phyloP scores from a whole-genome alignment of 1,140 invertebrate species.

The Drosophila sproati region DNA sequence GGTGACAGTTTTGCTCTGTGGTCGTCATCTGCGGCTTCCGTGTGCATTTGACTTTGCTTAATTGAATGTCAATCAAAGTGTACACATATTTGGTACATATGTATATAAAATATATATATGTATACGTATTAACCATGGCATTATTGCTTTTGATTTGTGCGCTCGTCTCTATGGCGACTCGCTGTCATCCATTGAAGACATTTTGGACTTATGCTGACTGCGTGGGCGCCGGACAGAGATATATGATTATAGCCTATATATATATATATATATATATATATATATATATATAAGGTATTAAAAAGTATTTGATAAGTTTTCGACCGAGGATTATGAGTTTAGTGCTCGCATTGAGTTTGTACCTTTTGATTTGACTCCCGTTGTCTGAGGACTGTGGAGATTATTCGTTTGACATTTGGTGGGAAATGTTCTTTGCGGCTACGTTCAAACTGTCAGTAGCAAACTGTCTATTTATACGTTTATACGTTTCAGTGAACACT shows the following conservation, averaged over 20 bases:
- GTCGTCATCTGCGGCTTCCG: constrained; percentile 68
- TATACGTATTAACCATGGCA: constrained; percentile 19
- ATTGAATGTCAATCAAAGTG: constrained; percentile 80
- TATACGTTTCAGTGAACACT: constrained; percentile 66
- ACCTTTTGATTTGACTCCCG: constrained; percentile 24
- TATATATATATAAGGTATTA: constrained; percentile 60
- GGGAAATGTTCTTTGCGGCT: constrained; percentile 68
- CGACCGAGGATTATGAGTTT: constrained; percentile 69
- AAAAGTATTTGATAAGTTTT: constrained; percentile 80
- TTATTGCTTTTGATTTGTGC: constrained; percentile 76
- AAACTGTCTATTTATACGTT: constrained; percentile 66
- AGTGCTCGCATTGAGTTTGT: constrained; percentile 31
- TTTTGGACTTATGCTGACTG: constrained; percentile 49
- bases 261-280: constrained; percentile 28
- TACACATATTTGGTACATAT: constrained; percentile 25
- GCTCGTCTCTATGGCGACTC: constrained; percentile 63
- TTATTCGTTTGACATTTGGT: constrained; percentile 66
- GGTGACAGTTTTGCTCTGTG: constrained; percentile 51
- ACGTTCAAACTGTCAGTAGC: constrained; percentile 24
- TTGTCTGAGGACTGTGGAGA: constrained; percentile 19
- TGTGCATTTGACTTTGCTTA: constrained; percentile 78
- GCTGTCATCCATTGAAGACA: constrained; percentile 46
- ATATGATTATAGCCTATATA: constrained; percentile 36
- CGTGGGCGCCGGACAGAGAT: constrained; percentile 72
- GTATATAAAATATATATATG: not conserved